A percentile compares a stretch with the other conserved stretches of the same genome.
phyloP scores from a whole-genome alignment of 1,140 invertebrate genomes.

The Lordiphosa mommai region DNA sequence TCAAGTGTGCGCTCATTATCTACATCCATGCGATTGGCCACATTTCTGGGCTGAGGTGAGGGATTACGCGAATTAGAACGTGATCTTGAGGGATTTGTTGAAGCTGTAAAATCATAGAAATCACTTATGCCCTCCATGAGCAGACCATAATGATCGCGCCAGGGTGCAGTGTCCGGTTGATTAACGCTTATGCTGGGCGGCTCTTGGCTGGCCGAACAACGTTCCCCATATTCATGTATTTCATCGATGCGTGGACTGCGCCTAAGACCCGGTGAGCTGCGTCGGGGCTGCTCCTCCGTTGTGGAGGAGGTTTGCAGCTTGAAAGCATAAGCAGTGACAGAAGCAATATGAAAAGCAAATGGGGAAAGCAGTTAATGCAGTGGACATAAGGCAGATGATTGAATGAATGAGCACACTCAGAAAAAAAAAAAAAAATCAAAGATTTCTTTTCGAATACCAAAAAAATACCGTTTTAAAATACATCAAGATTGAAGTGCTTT shows the following conservation, averaged over 20 bases:
- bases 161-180: constrained; percentile 58
- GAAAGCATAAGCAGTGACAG: constrained; percentile 9
- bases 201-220: constrained; percentile 45
- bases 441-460: no score
- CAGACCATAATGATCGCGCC: constrained; percentile 67
- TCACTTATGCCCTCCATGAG: constrained; percentile 73
- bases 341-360: constrained; percentile 40
- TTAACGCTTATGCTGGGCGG: constrained; percentile 44
- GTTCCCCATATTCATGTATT: constrained; percentile 71
- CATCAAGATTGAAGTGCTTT: no score
- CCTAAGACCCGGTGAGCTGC: constrained; percentile 53
- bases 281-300: constrained; percentile 50
- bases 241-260: constrained; percentile 75
- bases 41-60: constrained; percentile 57
- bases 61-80: constrained; percentile 54
- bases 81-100: constrained; percentile 66
- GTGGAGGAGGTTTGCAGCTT: constrained; percentile 62
- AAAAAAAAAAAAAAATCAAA: no score
- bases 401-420: no score
- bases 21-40: constrained; percentile 49
- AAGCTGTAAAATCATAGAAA: constrained; percentile 76
- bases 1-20: constrained; percentile 41
- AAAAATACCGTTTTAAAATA: no score
- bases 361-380: constrained; percentile 44
- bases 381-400: not conserved